Percentiles rank a stretch among this genome's conserved stretches.
These are phyloP conservation scores for Heliconius aoede DNA, from an alignment of 2,888 invertebrate species.

Conservation along the genomic window DNA sequence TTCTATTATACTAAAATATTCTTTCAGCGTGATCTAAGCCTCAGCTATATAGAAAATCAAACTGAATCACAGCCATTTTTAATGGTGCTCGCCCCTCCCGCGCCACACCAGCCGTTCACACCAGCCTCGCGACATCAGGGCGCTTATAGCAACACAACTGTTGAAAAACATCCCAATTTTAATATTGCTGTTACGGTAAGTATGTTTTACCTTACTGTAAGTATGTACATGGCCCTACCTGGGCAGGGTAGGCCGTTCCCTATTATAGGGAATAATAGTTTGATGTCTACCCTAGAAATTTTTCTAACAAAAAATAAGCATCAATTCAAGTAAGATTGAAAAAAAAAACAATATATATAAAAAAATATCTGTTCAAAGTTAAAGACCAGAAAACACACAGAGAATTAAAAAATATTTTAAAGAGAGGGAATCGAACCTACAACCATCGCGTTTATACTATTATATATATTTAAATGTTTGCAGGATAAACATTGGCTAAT, in stretches of 20 bases:
- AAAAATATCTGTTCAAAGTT: too few relatives aligned
- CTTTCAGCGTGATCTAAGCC: constrained; percentile 64
- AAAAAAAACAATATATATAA: too few relatives aligned
- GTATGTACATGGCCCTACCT: background rate
- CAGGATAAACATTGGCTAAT: constrained; percentile 95
- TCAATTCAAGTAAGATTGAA: too few relatives aligned
- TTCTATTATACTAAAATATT: too few relatives aligned
- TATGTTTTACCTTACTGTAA: constrained; percentile 8
- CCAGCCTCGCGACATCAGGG: constrained; percentile 89
- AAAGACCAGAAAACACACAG: too few relatives aligned
- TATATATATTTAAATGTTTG: constrained; percentile 25
- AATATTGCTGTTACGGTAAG: constrained; percentile 77
- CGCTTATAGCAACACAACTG: constrained; percentile 84
- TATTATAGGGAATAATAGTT: too few relatives aligned
- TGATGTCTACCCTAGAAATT: too few relatives aligned
- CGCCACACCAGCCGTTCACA: constrained; percentile 93
- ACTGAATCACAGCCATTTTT: constrained; percentile 86
- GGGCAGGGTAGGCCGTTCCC: too few relatives aligned
- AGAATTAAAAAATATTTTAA: too few relatives aligned
- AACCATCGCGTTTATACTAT: too few relatives aligned
- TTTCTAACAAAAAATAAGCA: too few relatives aligned
- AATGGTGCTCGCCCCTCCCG: constrained; percentile 93
- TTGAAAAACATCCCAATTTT: constrained; percentile 87
- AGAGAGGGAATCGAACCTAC: too few relatives aligned
- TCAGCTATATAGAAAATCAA: constrained; percentile 70